These are phyloP conservation scores for Torymus texanus DNA, from an alignment of 2,888 invertebrate species.

Conservation along the genomic window DNA sequence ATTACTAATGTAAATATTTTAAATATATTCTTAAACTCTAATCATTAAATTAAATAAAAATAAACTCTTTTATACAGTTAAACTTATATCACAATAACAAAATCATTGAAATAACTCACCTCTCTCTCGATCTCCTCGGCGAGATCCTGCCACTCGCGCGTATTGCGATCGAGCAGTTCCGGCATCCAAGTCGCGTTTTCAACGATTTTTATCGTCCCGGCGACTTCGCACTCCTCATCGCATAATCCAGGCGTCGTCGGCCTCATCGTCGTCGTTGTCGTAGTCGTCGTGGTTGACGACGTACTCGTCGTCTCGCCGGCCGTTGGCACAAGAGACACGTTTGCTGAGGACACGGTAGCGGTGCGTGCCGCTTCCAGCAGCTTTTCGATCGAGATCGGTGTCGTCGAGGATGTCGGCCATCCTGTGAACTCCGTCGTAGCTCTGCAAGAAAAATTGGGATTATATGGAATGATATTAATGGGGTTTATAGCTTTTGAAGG, in stretches of 20 bases:
- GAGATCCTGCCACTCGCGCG: slow-evolving; percentile 89
- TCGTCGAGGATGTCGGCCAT: slow-evolving; percentile 92
- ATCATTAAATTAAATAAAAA: too few species aligned
- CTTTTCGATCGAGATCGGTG: slow-evolving; percentile 90
- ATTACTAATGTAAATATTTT: too few species aligned
- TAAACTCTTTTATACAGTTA: too few species aligned
- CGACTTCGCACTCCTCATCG: slow-evolving; percentile 87
- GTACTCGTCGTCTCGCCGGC: slow-evolving; percentile 78
- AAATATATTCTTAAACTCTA: too few species aligned
- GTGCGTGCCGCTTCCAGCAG: slow-evolving; percentile 82
- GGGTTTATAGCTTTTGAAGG: too few species aligned
- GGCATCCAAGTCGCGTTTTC: slow-evolving; percentile 87
- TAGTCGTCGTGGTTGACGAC: slow-evolving; percentile 81
- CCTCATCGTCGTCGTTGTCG: slow-evolving; percentile 82
- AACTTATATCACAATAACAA: not conserved
- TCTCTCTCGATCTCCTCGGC: slow-evolving; percentile 88
- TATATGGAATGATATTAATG: not conserved
- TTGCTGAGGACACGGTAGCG: slow-evolving; percentile 79
- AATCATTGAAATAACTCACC: slow-evolving; percentile 75
- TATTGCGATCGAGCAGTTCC: slow-evolving; percentile 89
- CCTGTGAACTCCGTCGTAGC: slow-evolving; percentile 93
- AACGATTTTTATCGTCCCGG: slow-evolving; percentile 89
- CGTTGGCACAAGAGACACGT: slow-evolving; percentile 70
- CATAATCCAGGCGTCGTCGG: slow-evolving; percentile 89
- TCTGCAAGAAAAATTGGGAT: slow-evolving; percentile 72